These are phyloP conservation scores for Mylabris sibirica DNA, from an alignment of 2,888 invertebrate genomes.

Conservation along the genomic window DNA sequence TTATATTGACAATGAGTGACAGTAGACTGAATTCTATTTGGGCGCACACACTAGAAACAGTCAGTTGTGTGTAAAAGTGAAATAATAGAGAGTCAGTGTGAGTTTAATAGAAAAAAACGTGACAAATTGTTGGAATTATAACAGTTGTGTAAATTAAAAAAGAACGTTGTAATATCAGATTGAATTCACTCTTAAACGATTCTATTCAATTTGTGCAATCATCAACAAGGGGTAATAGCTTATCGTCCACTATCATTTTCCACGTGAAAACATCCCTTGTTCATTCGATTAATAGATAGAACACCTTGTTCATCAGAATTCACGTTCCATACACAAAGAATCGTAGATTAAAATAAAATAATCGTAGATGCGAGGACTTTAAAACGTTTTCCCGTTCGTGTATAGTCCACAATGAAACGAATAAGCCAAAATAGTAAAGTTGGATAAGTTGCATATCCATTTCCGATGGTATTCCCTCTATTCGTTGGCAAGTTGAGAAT, in stretches of 20 bases:
- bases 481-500: slow-evolving; percentile 6
- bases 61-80: no score
- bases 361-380: background rate
- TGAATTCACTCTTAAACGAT: no score
- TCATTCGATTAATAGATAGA: background rate
- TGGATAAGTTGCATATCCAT: slow-evolving; percentile 4
- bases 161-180: no score
- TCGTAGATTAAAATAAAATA: background rate
- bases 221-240: slow-evolving; percentile 23
- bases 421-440: background rate
- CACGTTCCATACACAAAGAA: background rate
- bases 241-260: slow-evolving; percentile 26
- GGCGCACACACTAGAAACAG: background rate
- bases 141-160: slow-evolving; percentile 4
- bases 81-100: no score
- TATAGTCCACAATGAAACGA: background rate
- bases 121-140: background rate
- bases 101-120: no score
- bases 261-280: background rate
- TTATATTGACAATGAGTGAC: background rate
- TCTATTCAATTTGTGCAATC: slow-evolving; percentile 42
- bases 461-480: background rate
- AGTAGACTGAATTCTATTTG: background rate
- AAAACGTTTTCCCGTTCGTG: background rate
- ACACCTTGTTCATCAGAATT: background rate